Evolutionary conservation across 2,888 invertebrate species (phyloP), one percentile per base, ranked within the genome.

Genomic region (Philereme vetulata): DNA sequence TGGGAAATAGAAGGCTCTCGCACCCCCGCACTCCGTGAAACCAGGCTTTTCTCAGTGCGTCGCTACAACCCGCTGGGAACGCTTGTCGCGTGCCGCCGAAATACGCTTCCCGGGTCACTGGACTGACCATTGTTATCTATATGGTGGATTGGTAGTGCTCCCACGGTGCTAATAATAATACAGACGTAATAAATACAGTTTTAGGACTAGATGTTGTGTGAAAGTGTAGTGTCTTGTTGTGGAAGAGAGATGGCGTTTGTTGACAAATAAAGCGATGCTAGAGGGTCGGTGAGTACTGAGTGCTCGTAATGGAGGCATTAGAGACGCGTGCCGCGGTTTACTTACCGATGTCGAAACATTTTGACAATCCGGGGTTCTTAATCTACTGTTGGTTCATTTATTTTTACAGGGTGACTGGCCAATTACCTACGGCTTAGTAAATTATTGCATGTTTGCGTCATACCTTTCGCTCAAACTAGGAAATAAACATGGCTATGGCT

Each of bases 241-340:
- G 71, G 71, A 71, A 46, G 50, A 61, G 68, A 72, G 66, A 72
- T 61, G 64, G 53, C 56, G 65, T 65, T 71, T 70, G 70, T 68
- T 66, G 67, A 67, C 71, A 72, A 64, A 71, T 74, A 70, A 55
- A 62, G 55, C 71, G 80, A 81, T 80, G 82, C 79, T 80, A 79
- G 76, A 74, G 70, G 71, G 72, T 73, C 74, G 82, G 82, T 80
- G 72, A 82, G 82, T 77, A 66, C 66, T 65, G 51, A 43, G 54
- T 65, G 51, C 46, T 57, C 66, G 70, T 69, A 69, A 71, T 70
- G 62, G 65, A 64, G 65, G 70, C 67, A 66, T 67, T 66, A 66
- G 61, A 66, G 72, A 57, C 77, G 75, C 78, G 82, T 77, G 79
- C 72, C 76, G 76, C 60, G 78, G 76, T 78, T 81, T 81, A 75